Conservation (phyloP, 1,140 invertebrate genomes). For the Bombus pyrosoma region DNA sequence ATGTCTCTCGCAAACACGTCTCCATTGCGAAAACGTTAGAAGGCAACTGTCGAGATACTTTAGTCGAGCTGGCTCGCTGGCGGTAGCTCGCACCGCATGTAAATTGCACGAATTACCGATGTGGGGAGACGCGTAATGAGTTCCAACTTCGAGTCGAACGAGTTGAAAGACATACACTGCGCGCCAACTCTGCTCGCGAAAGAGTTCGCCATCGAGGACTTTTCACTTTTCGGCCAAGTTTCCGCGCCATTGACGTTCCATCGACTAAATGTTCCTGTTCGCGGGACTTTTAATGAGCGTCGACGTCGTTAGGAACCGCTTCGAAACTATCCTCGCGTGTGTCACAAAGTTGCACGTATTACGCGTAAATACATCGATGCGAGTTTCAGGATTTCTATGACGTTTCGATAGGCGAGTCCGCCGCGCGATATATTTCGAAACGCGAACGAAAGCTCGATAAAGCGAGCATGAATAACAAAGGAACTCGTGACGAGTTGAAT, state of each 20-base stretch:
- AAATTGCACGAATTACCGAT: slow-evolving; percentile 25
- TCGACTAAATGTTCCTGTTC: neutral
- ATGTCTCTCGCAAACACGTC: neutral
- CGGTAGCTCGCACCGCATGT: slow-evolving; percentile 1
- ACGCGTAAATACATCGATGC: neutral
- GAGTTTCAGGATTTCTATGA: neutral
- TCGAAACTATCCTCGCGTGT: neutral
- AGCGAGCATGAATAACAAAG: neutral
- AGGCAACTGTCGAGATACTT: neutral
- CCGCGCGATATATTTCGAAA: too few species aligned
- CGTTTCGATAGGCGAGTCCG: neutral
- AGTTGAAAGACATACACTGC: neutral
- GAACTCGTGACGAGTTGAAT: neutral
- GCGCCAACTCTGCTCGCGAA: neutral
- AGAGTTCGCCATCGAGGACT: neutral
- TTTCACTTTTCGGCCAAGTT: slow-evolving; percentile 30
- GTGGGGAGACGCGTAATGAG: neutral
- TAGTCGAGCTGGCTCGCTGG: neutral
- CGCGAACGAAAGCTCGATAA: neutral
- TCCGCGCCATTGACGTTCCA: slow-evolving; percentile 13
- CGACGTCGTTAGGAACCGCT: neutral
- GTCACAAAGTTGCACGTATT: neutral
- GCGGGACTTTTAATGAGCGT: slow-evolving; percentile 25
- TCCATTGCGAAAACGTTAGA: neutral
- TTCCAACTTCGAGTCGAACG: neutral